Percentiles rank a stretch among this genome's conserved stretches.
These are phyloP conservation scores for Acanthopagrus latus DNA, from an alignment of 2,797 vertebrate genomes.

Conservation along the genomic window DNA sequence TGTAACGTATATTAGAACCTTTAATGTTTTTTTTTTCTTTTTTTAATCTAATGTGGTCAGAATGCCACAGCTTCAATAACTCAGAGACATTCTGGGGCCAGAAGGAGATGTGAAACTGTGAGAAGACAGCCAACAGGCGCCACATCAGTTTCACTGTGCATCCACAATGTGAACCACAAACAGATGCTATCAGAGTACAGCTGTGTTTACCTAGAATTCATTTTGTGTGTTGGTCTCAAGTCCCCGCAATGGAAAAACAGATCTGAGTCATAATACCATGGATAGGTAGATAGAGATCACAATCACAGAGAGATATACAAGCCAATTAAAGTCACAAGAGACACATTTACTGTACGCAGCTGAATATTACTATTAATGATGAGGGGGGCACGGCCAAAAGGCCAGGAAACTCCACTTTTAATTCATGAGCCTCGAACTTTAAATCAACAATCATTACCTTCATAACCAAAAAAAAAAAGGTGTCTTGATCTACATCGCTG, in stretches of 20 bases:
- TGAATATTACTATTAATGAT: not conserved
- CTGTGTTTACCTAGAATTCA: not conserved
- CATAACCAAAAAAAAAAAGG: not conserved
- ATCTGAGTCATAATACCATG: not conserved
- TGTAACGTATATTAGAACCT: not conserved
- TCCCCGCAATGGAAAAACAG: not conserved
- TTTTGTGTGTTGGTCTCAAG: not conserved
- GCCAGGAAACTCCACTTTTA: not conserved
- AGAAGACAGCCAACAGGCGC: not conserved
- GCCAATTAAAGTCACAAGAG: not conserved
- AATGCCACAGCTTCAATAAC: not conserved
- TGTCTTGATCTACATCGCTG: not conserved
- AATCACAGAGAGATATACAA: not conserved
- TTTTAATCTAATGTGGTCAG: not conserved
- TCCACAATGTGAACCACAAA: not conserved
- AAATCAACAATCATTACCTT: not conserved
- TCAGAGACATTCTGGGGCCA: not conserved
- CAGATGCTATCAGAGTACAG: not conserved
- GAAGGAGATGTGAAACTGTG: conserved; percentile 45
- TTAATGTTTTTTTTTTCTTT: not conserved
- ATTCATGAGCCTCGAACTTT: not conserved
- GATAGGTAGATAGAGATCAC: not conserved
- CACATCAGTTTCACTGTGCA: not conserved
- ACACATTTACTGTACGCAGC: too few relatives aligned
- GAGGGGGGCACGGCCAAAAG: too few relatives aligned